These are phyloP conservation scores for Sebastes alutus DNA, from an alignment of 2,797 vertebrate genomes.

Conservation along the genomic window DNA sequence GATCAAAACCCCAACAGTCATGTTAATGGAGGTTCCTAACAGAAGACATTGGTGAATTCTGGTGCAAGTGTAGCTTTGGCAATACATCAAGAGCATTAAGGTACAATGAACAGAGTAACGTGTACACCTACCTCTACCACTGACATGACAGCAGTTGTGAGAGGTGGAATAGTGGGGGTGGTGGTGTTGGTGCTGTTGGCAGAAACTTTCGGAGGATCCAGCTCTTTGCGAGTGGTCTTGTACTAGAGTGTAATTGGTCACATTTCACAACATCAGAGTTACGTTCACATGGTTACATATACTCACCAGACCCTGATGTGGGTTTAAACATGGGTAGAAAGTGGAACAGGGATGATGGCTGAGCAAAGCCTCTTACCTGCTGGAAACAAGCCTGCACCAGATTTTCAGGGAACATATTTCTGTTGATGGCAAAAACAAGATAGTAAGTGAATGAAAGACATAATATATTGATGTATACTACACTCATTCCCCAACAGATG, in stretches of 20 bases:
- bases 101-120: fast-evolving
- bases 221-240: constrained; percentile 92
- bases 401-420: constrained; percentile 99
- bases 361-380: constrained; percentile 84
- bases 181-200: constrained; percentile 70
- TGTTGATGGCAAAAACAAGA: constrained; percentile 71
- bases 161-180: constrained; percentile 66
- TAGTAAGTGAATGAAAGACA: not conserved
- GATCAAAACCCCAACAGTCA: not conserved
- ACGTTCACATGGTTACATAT: not conserved
- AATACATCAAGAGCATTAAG: not conserved
- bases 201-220: constrained; percentile 55
- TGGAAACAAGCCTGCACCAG: constrained; percentile 98
- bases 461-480: not conserved
- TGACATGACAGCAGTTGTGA: constrained; percentile 72
- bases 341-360: not conserved
- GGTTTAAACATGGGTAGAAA: not conserved
- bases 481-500: not conserved
- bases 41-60: not conserved
- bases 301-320: fast-evolving
- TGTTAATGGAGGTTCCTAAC: not conserved
- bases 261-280: constrained; percentile 2
- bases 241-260: constrained; percentile 81
- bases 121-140: constrained; percentile 79
- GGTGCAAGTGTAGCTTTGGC: not conserved